Evolutionary conservation across 2,888 invertebrate species (phyloP).

Genomic region (Drosophila emarginata): DNA sequence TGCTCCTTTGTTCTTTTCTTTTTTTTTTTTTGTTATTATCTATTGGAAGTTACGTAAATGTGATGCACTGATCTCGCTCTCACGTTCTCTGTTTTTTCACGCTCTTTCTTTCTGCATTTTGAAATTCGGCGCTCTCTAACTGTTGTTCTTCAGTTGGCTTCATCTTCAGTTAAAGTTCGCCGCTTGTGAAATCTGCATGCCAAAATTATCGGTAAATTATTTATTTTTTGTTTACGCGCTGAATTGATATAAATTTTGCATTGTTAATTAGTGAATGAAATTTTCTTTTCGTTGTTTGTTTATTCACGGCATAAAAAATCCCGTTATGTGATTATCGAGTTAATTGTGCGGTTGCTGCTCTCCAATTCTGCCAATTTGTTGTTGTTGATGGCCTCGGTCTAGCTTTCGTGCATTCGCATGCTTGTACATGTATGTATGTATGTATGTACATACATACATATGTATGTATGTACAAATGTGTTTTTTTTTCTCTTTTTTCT

Average conservation of each 20-base stretch:
- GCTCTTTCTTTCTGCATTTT: background rate
- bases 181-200: background rate
- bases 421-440: background rate
- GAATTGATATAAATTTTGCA: background rate
- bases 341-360: background rate
- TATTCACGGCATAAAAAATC: background rate
- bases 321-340: background rate
- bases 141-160: background rate
- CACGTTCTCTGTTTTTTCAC: background rate
- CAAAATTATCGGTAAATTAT: background rate
- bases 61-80: background rate
- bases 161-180: background rate
- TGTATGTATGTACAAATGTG: background rate
- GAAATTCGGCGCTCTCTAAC: background rate
- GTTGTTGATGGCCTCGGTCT: too few relatives aligned
- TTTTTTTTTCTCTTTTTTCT: background rate
- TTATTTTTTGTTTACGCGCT: background rate
- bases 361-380: background rate
- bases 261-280: conserved; percentile 2
- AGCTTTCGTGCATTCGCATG: too few relatives aligned
- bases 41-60: background rate
- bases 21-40: background rate
- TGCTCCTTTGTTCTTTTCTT: background rate
- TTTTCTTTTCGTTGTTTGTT: background rate
- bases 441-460: background rate